A percentile compares a stretch with the other conserved stretches of the same genome.
These are phyloP conservation scores for Griposia aprilina DNA, from an alignment of 2,888 invertebrate genomes.

Conservation along the genomic window DNA sequence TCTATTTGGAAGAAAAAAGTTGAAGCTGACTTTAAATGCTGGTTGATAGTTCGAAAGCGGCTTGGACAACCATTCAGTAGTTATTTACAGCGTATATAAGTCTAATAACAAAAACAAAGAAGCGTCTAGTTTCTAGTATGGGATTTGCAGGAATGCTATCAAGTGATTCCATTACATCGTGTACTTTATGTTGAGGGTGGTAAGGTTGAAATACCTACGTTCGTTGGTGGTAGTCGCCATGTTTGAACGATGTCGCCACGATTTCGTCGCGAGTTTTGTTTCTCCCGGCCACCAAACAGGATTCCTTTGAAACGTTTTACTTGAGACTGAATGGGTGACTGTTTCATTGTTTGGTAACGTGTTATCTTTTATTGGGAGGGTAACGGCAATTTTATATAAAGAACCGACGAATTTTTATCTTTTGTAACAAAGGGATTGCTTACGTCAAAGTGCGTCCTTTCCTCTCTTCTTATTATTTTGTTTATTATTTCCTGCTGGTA, in stretches of 20 bases:
- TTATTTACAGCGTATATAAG: conserved; percentile 51
- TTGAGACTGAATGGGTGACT: conserved; percentile 78
- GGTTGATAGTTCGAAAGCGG: conserved; percentile 57
- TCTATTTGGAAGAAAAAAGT: conserved; percentile 56
- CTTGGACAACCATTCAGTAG: conserved; percentile 47
- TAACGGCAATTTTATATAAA: conserved; percentile 59
- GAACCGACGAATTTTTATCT: conserved; percentile 22
- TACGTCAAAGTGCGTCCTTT: background rate
- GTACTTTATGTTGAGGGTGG: conserved; percentile 51
- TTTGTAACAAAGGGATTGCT: conserved; percentile 9
- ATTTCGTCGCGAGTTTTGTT: conserved; percentile 74
- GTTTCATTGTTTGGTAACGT: conserved; percentile 78
- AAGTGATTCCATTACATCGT: conserved; percentile 33
- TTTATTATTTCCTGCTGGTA: conserved; percentile 20
- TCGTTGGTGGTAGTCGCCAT: conserved; percentile 44
- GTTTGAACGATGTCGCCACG: conserved; percentile 59
- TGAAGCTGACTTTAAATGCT: conserved; percentile 36
- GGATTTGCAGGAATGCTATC: conserved; percentile 60
- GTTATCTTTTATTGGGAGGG: conserved; percentile 67
- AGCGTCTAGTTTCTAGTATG: conserved; percentile 63
- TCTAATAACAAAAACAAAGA: conserved; percentile 64
- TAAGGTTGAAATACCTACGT: conserved; percentile 65
- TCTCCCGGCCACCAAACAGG: conserved; percentile 79
- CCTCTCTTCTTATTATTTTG: background rate
- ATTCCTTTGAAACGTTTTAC: conserved; percentile 81